Evolutionary conservation across 1,140 invertebrate species (phyloP), one percentile per base, ranked within the genome.

Genomic region (Caenorhabditis briggsae): DNA sequence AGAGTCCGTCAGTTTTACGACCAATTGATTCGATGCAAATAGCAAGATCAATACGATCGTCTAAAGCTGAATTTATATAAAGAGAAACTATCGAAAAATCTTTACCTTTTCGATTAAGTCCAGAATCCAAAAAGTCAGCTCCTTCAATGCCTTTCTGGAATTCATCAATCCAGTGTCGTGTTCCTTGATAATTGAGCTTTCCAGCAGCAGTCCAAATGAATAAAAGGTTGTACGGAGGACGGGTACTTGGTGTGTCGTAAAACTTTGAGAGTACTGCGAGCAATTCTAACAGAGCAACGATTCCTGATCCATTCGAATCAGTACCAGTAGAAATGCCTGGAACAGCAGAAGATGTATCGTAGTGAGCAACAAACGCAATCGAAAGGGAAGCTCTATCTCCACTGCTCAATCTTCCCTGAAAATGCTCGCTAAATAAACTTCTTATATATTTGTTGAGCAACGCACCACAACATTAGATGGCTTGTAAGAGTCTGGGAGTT

Each of bases 111-210:
- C 50, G 14, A 82, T 46, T 56, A n/a, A 84, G n/a, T 25, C 43
- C 33, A 82, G 82, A 78, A 33, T 82, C 23, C n/a, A 50, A 48
- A 43, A 43, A 78, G 11, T 48, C 43, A 65, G 58, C 59, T 25
- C 93, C 93, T 96, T 96, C 94, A 95, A 95, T 89, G 95, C 94
- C 94, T 92, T 97, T 96, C 70, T 92, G 92, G 91, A 97, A 96
- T 93, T 97, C 96, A 93, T 99, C 97, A 12, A 99, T 94, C 96
- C 97, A 98, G 91, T 97, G 96, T 93, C 98, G 97, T 56, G 96
- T 96, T 33, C 97, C 96, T 91, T 97, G 96, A 91, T 96, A 99
- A 93, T 98, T 99, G 23, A 97, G 95, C 93, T 98, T 96, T 18
- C 97, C 97, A 86, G 95, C 96, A 56, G 96, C 97, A 70, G 96